phyloP scores from a whole-genome alignment of 2,113 vertebrate species.

The Colossoma macropomum region DNA sequence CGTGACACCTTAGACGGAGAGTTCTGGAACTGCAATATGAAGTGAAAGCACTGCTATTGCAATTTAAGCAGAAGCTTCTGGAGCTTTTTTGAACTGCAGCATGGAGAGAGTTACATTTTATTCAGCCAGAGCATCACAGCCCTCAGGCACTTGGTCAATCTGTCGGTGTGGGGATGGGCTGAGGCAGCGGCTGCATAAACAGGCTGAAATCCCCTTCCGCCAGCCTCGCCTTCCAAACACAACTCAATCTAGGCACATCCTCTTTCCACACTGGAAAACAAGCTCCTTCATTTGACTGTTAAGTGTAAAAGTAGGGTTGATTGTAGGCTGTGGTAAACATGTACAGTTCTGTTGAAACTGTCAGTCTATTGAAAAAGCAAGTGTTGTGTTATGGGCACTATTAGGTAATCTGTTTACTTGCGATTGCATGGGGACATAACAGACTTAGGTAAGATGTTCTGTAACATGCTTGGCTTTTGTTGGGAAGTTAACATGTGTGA shows the following conservation, averaged over 20 bases:
- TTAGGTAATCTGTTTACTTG: background rate
- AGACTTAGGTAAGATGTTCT: background rate
- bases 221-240: background rate
- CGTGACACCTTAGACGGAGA: background rate
- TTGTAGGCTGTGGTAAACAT: background rate
- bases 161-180: background rate
- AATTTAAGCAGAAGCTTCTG: background rate
- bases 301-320: background rate
- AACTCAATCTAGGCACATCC: background rate
- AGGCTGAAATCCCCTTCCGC: background rate
- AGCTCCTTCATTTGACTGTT: background rate
- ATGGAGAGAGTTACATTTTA: background rate
- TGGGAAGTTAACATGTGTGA: background rate
- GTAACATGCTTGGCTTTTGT: background rate
- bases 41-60: too few relatives aligned
- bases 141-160: background rate
- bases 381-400: background rate
- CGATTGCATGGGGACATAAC: background rate
- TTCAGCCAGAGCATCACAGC: background rate
- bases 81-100: background rate
- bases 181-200: background rate
- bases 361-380: too few relatives aligned
- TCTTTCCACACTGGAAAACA: background rate
- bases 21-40: background rate
- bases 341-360: background rate